Conservation (phyloP, 2,113 vertebrate species). For the Malurus melanocephalus region DNA sequence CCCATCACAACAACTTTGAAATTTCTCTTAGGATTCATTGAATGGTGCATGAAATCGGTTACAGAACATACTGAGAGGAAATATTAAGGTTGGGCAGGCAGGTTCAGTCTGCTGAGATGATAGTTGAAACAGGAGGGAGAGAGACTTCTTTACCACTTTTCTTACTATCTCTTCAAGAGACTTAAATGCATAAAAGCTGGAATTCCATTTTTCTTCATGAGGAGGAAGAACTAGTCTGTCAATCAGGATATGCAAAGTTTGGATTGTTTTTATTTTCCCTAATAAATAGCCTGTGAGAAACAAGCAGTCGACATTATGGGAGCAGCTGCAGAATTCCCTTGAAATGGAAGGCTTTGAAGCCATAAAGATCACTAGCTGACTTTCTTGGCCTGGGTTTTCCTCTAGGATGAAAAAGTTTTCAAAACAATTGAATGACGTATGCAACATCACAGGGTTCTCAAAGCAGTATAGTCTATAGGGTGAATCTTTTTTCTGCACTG, state of each 20-base stretch:
- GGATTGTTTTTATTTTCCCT: background rate
- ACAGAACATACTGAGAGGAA: background rate
- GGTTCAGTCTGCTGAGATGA: background rate
- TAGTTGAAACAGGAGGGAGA: background rate
- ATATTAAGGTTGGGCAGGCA: background rate
- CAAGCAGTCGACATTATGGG: rapidly evolving
- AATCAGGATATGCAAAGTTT: background rate
- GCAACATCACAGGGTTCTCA: background rate
- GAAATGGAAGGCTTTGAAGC: background rate
- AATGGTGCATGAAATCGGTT: slow-evolving; percentile 1
- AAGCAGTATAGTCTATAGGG: background rate
- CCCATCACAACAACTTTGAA: background rate
- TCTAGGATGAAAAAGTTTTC: background rate
- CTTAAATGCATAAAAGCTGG: background rate
- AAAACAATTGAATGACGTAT: background rate
- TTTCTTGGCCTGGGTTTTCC: background rate
- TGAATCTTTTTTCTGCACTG: background rate
- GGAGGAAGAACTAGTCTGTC: background rate
- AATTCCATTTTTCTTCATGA: background rate
- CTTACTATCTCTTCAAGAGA: background rate
- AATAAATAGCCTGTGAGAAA: background rate
- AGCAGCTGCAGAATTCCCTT: background rate
- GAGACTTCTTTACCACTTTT: background rate
- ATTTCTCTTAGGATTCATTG: background rate
- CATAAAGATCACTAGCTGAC: background rate